Evolutionary conservation across 2,113 vertebrate species (phyloP).

Genomic region (Sinocyclocheilus maitianheensis): DNA sequence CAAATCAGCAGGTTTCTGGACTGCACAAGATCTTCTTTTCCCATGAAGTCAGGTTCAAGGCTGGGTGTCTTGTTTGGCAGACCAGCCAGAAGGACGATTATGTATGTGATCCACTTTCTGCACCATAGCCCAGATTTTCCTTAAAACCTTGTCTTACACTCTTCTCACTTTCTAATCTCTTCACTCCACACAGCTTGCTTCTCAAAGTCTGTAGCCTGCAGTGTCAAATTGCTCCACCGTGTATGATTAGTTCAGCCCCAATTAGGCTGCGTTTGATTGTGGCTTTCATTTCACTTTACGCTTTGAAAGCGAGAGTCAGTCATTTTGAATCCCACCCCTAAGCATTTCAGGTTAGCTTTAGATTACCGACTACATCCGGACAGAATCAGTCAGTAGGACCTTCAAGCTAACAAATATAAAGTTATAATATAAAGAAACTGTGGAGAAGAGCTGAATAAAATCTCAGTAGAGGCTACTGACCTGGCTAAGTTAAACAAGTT

Average conservation of each 20-base stretch:
- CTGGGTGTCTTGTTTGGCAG: slow-evolving; percentile 38
- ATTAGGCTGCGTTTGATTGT: background rate
- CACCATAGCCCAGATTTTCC: background rate
- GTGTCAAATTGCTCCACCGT: background rate
- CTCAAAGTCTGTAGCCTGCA: background rate
- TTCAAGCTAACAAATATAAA: background rate
- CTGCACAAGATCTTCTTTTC: slow-evolving; percentile 4
- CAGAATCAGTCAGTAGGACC: background rate
- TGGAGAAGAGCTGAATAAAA: too few species aligned
- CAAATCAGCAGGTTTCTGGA: slow-evolving; percentile 9
- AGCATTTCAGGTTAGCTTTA: background rate
- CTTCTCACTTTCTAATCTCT: slow-evolving; percentile 16
- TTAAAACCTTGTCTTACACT: background rate
- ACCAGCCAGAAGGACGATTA: slow-evolving; percentile 29
- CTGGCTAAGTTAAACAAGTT: too few species aligned
- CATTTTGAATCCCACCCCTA: background rate
- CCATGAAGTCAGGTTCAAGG: slow-evolving; percentile 27
- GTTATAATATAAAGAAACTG: too few species aligned
- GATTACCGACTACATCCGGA: background rate
- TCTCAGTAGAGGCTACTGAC: too few species aligned
- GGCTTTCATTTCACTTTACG: background rate
- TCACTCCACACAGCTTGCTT: background rate
- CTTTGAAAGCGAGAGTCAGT: background rate
- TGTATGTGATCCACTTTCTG: slow-evolving; percentile 35
- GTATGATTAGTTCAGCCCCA: background rate